Evolutionary conservation across 1,140 invertebrate species (phyloP), one percentile per base, ranked within the genome.

Genomic region (Oedothorax gibbosus): DNA sequence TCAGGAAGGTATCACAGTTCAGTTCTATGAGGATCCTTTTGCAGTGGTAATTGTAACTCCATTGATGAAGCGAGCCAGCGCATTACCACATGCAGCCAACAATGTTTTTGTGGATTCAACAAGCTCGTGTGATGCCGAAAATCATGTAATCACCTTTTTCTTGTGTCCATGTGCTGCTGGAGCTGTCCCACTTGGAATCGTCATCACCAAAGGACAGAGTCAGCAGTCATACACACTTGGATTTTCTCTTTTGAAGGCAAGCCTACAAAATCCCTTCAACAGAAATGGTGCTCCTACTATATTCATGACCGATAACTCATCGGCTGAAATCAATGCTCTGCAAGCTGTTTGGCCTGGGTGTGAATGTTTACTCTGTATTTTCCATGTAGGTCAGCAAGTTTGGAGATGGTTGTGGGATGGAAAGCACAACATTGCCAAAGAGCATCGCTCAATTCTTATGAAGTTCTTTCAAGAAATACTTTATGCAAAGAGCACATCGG

Each of bases 141-240:
- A 35, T 35, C 35, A 35, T 35, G 1, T 5, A 1, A 35, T 35
- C 35, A 35, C 35, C 35, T 35, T 35, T 35, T 35, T 71, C 53
- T 65, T 78, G n/a, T 51, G 35, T n/a, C 75, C 56, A 7, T 78
- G 75, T 78, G 18, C 75, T 50, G 60, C 75, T 51, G 75, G 75
- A 15, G 56, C 62, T 11, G 35, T 65, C n/a, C 75, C 75, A 6
- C 51, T 78, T 7, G 75, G 11, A 18, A 20, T 78, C 20, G 50
- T 78, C n/a, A 78, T 78, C 11, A 78, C 75, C 12, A 78, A 78
- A 78, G 75, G 75, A 35, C 35, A 78, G 20, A 64, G 57, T 15
- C 9, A 50, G 15, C 57, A 64, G 18, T 57, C 60, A 18, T 78
- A 64, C 20, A 35, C 11, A 65, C 50, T 11, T 64, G 75, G 75